phyloP scores from a whole-genome alignment of 2,888 invertebrate genomes.

The Cistogaster globosa region DNA sequence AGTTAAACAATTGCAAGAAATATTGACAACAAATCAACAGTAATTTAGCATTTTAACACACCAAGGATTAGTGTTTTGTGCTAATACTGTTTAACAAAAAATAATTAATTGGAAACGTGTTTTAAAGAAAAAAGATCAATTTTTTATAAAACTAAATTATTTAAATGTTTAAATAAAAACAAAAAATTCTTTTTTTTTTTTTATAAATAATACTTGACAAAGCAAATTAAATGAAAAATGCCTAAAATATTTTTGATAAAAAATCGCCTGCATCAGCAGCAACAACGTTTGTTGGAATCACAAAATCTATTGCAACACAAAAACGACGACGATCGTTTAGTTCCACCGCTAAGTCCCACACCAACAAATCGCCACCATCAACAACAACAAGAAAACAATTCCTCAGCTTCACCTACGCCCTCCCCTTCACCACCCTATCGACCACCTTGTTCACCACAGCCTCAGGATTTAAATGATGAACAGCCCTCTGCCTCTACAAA shows the following conservation, averaged over 20 bases:
- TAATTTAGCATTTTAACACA: constrained; percentile 68
- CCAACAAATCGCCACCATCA: constrained; percentile 77
- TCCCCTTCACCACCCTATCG: constrained; percentile 35
- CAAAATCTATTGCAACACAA: constrained; percentile 91
- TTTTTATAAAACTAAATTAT: constrained; percentile 5
- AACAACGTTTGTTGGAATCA: constrained; percentile 91
- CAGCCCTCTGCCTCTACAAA: constrained; percentile 20
- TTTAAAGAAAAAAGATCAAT: constrained; percentile 5
- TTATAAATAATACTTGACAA: constrained; percentile 26
- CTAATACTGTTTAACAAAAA: constrained; percentile 65
- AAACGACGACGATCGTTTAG: constrained; percentile 85
- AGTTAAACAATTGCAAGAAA: constrained; percentile 25
- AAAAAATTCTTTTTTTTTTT: background rate
- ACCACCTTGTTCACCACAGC: constrained; percentile 73
- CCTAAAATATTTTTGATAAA: constrained; percentile 97
- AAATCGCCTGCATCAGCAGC: constrained; percentile 95
- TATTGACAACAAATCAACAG: constrained; percentile 54
- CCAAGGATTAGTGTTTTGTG: constrained; percentile 70
- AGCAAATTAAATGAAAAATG: constrained; percentile 84
- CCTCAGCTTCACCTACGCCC: constrained; percentile 29
- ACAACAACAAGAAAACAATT: constrained; percentile 38
- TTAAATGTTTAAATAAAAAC: constrained; percentile 25
- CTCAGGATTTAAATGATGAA: constrained; percentile 73
- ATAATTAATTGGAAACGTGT: constrained; percentile 40
- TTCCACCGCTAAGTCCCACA: constrained; percentile 85